Conservation (phyloP, 2,888 invertebrate species). For the Bruchidius siliquastri region DNA sequence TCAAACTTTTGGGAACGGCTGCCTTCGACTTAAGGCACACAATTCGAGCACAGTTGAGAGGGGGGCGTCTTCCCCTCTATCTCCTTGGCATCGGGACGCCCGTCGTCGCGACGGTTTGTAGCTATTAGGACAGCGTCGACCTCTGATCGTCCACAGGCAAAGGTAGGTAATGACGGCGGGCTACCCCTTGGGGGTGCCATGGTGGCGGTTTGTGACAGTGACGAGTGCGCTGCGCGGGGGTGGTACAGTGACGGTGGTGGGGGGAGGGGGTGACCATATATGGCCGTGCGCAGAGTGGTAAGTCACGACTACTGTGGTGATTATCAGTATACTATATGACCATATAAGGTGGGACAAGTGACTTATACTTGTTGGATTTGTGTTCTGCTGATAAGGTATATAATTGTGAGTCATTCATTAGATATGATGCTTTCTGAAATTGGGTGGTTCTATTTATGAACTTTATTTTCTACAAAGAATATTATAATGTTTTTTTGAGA, state of each 20-base stretch:
- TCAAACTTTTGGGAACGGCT: constrained; percentile 22
- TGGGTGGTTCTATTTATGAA: background rate
- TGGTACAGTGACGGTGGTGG: background rate
- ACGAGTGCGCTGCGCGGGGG: background rate
- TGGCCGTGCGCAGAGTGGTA: background rate
- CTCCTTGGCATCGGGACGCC: background rate
- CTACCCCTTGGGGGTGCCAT: background rate
- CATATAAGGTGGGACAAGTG: background rate
- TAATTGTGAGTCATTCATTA: background rate
- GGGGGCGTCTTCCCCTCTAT: background rate
- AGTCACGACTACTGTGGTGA: background rate
- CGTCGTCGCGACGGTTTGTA: constrained; percentile 45
- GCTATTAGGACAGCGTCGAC: constrained; percentile 47
- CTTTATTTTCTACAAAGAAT: too few species aligned
- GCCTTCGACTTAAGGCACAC: background rate
- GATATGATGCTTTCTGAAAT: background rate
- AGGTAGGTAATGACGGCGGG: constrained; percentile 34
- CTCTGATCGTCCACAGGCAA: constrained; percentile 46
- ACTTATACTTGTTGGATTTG: background rate
- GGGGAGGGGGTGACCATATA: background rate
- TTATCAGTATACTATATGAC: background rate
- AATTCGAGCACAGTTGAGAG: background rate
- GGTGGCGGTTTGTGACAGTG: background rate
- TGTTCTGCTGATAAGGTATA: background rate
- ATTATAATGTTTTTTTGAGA: too few species aligned